A percentile compares a stretch with the other conserved stretches of the same genome.
These are phyloP conservation scores for Drosophila pruinosa DNA, from an alignment of 1,140 invertebrate species.

Conservation along the genomic window DNA sequence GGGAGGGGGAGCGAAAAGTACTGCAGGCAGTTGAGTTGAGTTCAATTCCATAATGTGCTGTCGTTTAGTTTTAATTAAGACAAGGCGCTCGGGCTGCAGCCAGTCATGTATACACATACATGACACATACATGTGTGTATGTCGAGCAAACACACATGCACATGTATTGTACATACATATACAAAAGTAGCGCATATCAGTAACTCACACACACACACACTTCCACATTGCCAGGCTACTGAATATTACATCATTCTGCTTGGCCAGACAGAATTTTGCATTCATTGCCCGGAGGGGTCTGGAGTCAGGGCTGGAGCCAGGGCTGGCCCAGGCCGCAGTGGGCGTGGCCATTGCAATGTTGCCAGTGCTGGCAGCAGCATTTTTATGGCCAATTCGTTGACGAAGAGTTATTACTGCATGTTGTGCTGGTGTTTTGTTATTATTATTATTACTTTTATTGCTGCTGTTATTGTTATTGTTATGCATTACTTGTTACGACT, in stretches of 20 bases:
- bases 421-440: constrained; percentile 6
- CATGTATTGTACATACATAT: background rate
- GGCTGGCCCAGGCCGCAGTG: background rate
- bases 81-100: constrained; percentile 1
- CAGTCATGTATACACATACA: too few species aligned
- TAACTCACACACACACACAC: background rate
- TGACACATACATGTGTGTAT: too few species aligned
- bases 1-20: background rate
- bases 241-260: constrained; percentile 61
- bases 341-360: constrained; percentile 2
- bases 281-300: background rate
- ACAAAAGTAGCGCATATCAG: constrained; percentile 12
- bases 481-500: constrained; percentile 4
- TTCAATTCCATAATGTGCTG: constrained; percentile 31
- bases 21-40: background rate
- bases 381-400: constrained; percentile 3
- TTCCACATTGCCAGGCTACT: too few species aligned
- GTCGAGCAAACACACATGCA: background rate
- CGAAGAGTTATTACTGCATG: constrained; percentile 13
- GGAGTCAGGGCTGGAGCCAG: background rate
- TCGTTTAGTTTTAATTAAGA: constrained; percentile 39
- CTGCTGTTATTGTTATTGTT: background rate
- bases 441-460: constrained; percentile 4
- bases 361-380: background rate
- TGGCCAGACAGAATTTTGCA: constrained; percentile 38